Evolutionary conservation across 2,797 vertebrate genomes (phyloP), one percentile per base, ranked within the genome.

Genomic region (Clamator glandarius): DNA sequence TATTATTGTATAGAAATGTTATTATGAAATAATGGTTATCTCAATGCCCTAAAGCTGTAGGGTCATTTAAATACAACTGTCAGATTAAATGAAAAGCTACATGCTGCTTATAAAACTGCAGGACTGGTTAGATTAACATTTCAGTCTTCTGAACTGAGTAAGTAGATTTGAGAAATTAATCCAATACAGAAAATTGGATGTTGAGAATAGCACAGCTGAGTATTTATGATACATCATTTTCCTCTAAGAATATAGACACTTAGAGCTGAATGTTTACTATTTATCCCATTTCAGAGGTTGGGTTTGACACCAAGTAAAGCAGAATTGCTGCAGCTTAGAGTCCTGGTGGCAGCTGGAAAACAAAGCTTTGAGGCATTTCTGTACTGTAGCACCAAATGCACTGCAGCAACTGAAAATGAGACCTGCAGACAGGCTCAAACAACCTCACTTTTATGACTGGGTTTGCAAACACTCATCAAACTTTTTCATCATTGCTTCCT

Each of bases 11-110:
- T 61, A 42, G 76, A 76, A 90, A 73, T 36, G 64, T 48, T 87
- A 15, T 55, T 84, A 93, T 72, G 87, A 57, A 96, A 93, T 90
- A 92, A 89, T 44, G 62, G 83, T 19, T 77, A 69, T 51, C 78
- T 84, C 52, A 1, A 13, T 82, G 85, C 83, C 90, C 85, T 77
- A 6, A 77, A 95, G 93, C 91, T 66, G 90, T 41, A 31, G 46
- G 87, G 94, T 89, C 92, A 69, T 92, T 96, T 57, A 89, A 95
- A 96, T 86, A 78, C 93, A 84, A 87, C 63, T 78, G 80, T 78
- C 84, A 72, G 48, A 48, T 55, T 63, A 61, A 88, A 96, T 80
- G 75, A 80, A 72, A 83, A 81, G 72, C 85, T 76, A 79, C 80
- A 68, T 6, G 39, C 67, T 88, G 80, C 69, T 92, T 92, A 87